Base-by-base conservation (phyloP, 2,888 invertebrate species). In the Clusia tigrina region DNA sequence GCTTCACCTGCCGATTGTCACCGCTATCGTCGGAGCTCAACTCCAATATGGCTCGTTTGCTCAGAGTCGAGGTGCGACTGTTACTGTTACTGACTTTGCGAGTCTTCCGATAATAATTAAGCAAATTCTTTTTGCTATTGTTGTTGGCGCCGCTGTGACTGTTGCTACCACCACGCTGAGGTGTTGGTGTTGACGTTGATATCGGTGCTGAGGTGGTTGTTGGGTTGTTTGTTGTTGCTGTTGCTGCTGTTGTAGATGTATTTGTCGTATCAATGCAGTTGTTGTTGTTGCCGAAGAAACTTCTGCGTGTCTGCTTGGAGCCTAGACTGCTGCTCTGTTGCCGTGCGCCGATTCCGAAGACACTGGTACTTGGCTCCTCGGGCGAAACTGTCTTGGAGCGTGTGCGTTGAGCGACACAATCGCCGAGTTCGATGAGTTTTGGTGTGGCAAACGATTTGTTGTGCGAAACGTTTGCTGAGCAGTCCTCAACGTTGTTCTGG, bases 61-160 rank as follows among this genome's bases (percentile, higher is more conserved):
- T 62, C 24, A 57, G 37, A 55, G 63, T 37, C 56, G 54, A 57
- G 42, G 55, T 61, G 15, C 55, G 54, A 57, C 62, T 70, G 59
- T 25, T 67, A 2, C 67, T 69, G 26, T 80, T 77, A 66, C 75
- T 81, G 57, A 79, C 71, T 67, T 80, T 80, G 32, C 83, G 78
- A 54, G 83, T 83, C 71, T 82, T 81, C 54, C 83, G 81, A 71
- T 82, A 83, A 67, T 83, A 83, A 65, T 76, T 83, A n/a, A 83
- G 71, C 67, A 83, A 71, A 73, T 79, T 83, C 24, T 71, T 68
- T 56, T 73, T 76, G 60, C 66, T 71, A 38, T 63, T 73, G 55
- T 62, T 67, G 66, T 51, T 37, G 24, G 54, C 65, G 52, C 26
- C 63, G 60, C 25, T 61, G 59, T 61, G 60, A 59, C 53, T 59